Evolutionary conservation across 1,140 invertebrate genomes (phyloP).

Genomic region (Conus betulinus): DNA sequence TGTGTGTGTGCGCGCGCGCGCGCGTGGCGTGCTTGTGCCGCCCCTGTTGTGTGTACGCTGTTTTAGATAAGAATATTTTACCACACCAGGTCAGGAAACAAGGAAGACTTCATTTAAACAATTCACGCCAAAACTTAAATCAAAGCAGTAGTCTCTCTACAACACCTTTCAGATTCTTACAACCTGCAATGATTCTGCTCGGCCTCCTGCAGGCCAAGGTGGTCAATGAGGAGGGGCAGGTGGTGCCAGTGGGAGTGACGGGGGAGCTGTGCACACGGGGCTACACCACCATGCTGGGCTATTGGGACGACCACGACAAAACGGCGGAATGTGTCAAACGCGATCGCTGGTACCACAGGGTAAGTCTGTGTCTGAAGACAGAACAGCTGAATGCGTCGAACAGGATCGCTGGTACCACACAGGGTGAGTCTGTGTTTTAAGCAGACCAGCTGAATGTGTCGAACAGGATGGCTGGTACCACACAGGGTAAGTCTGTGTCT

Average conservation of each 20-base stretch:
- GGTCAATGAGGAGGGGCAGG: slow-evolving; percentile 83
- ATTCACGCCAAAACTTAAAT: too few species aligned
- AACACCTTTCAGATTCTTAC: too few species aligned
- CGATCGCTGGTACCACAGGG: slow-evolving; percentile 93
- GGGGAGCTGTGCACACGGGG: slow-evolving; percentile 92
- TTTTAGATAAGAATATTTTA: too few species aligned
- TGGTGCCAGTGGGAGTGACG: slow-evolving; percentile 84
- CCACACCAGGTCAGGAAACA: too few species aligned
- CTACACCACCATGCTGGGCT: slow-evolving; percentile 89
- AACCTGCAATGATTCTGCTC: too few species aligned
- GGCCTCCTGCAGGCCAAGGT: slow-evolving; percentile 80
- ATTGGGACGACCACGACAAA: slow-evolving; percentile 89
- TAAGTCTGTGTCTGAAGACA: slow-evolving; percentile 63
- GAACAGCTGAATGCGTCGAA: slow-evolving; percentile 79
- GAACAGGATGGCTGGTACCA: slow-evolving; percentile 87
- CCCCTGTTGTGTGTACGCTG: too few species aligned
- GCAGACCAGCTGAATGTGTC: slow-evolving; percentile 79
- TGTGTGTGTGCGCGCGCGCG: too few species aligned
- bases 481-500: slow-evolving; percentile 88
- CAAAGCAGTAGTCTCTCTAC: too few species aligned
- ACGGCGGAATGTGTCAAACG: slow-evolving; percentile 81
- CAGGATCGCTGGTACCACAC: slow-evolving; percentile 89
- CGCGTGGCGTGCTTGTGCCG: too few species aligned
- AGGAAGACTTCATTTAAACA: too few species aligned
- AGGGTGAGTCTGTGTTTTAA: slow-evolving; percentile 70